Evolutionary conservation across 2,888 invertebrate genomes (phyloP).

Genomic region (Tortricodes alternella): DNA sequence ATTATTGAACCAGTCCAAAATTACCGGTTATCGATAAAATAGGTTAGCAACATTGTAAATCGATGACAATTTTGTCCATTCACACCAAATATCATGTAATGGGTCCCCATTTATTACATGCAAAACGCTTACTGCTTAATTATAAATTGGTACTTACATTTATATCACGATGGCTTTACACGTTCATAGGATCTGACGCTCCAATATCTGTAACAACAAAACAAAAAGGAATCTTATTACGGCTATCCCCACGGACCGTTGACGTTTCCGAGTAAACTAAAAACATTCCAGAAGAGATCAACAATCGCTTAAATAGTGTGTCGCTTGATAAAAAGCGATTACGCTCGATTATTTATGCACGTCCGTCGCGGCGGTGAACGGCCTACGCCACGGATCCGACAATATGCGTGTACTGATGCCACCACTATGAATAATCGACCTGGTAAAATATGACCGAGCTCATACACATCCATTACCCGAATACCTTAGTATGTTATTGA

Average conservation of each 20-base stretch:
- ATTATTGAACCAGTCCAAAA: conserved; percentile 4
- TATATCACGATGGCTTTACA: conserved; percentile 56
- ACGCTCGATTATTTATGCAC: conserved; percentile 74
- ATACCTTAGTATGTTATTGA: neutral
- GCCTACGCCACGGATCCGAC: conserved; percentile 38
- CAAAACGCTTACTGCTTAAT: conserved; percentile 33
- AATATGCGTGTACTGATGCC: neutral
- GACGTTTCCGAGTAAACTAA: conserved; percentile 20
- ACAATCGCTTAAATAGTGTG: conserved; percentile 67
- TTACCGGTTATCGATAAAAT: conserved; percentile 10
- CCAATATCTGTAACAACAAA: conserved; percentile 57
- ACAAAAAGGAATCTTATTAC: conserved; percentile 30
- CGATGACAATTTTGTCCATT: neutral
- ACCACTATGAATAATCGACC: conserved; percentile 3
- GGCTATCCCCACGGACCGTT: conserved; percentile 22
- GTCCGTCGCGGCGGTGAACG: conserved; percentile 54
- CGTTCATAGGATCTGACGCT: conserved; percentile 43
- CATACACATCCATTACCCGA: neutral
- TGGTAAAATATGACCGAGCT: neutral
- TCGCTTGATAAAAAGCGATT: conserved; percentile 66
- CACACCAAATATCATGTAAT: neutral
- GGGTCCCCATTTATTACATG: neutral
- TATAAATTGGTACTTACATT: conserved; percentile 59
- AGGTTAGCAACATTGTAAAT: conserved; percentile 1
- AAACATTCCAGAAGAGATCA: conserved; percentile 46